Conservation (phyloP, 2,797 vertebrate genomes). For the Microhierax caerulescens region DNA sequence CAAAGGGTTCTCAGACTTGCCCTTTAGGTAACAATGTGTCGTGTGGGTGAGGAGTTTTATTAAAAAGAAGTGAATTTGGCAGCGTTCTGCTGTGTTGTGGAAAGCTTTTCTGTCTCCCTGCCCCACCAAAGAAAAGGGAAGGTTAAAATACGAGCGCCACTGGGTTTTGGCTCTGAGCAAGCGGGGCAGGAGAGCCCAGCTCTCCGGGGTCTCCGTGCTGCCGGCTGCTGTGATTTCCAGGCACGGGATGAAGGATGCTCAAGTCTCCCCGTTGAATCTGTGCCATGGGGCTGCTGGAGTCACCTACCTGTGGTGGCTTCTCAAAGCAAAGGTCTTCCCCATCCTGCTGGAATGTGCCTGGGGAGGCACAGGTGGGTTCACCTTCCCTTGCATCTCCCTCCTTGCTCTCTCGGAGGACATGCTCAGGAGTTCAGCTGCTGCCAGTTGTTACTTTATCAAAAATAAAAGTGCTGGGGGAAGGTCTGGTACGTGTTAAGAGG, state of each 20-base stretch:
- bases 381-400: neutral
- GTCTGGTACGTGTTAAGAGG: neutral
- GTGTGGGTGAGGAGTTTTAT: neutral
- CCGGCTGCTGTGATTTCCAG: neutral
- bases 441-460: neutral
- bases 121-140: neutral
- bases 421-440: neutral
- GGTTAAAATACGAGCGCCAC: rapidly evolving
- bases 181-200: rapidly evolving
- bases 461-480: neutral
- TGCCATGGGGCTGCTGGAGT: neutral
- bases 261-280: neutral
- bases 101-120: neutral
- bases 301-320: neutral
- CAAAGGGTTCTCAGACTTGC: neutral
- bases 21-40: conserved; percentile 23
- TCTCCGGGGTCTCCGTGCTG: rapidly evolving
- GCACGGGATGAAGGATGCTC: neutral
- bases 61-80: conserved; percentile 27
- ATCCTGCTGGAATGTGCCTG: neutral
- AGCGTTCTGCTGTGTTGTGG: neutral
- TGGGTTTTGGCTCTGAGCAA: neutral
- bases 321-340: neutral
- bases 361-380: neutral
- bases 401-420: rapidly evolving